These are phyloP conservation scores for Peromyscus attwateri DNA, from an alignment of 2,797 vertebrate species.

Conservation along the genomic window DNA sequence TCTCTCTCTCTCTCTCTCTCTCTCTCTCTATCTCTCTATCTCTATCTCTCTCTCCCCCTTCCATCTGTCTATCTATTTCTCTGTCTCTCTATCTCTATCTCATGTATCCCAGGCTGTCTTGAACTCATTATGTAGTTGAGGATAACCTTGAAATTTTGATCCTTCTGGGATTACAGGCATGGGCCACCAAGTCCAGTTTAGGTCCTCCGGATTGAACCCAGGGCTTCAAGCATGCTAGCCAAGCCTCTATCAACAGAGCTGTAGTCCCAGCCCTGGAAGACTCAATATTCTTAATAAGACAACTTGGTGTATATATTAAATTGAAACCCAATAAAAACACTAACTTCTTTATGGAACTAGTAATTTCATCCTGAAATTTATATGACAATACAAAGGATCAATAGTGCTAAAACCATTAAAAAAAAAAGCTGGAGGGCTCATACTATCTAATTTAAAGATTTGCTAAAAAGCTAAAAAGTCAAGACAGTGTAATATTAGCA, in stretches of 20 bases:
- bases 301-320: not conserved
- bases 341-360: not conserved
- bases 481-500: not conserved
- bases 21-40: not conserved
- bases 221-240: not conserved
- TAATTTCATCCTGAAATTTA: constrained; percentile 4
- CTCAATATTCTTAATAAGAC: not conserved
- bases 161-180: not conserved
- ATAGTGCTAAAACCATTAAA: not conserved
- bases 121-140: not conserved
- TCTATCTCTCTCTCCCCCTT: not conserved
- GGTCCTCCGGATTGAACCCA: not conserved
- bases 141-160: not conserved
- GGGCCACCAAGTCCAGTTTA: not conserved
- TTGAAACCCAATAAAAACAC: not conserved
- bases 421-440: not conserved
- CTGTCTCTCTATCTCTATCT: not conserved
- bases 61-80: not conserved
- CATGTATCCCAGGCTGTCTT: not conserved
- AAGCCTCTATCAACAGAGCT: not conserved
- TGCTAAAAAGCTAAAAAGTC: not conserved
- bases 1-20: not conserved
- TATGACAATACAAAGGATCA: not conserved
- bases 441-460: not conserved
- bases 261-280: not conserved